Evolutionary conservation across 2,888 invertebrate species (phyloP).

Genomic region (Eupithecia dodoneata): DNA sequence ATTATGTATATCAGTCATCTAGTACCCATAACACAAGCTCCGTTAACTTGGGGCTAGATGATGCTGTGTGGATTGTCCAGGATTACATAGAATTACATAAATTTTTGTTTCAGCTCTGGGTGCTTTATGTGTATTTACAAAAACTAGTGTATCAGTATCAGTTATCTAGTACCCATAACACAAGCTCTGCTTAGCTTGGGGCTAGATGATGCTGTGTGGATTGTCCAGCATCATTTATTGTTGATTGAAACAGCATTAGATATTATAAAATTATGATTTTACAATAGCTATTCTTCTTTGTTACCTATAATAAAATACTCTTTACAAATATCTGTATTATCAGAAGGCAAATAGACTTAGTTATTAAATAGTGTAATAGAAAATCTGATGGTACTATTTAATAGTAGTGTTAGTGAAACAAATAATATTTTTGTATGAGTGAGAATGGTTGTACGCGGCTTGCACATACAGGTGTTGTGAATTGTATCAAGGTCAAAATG

Average conservation of each 20-base stretch:
- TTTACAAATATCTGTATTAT: background rate
- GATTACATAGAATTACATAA: too few species aligned
- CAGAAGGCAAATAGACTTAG: background rate
- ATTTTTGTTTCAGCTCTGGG: too few species aligned
- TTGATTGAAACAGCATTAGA: background rate
- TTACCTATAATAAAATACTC: background rate
- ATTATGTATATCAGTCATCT: too few species aligned
- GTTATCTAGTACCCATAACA: too few species aligned
- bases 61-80: too few species aligned
- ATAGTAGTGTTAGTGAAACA: conserved; percentile 20
- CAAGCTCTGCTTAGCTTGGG: too few species aligned
- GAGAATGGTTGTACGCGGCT: conserved; percentile 25
- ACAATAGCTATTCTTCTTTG: background rate
- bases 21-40: too few species aligned
- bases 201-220: too few species aligned
- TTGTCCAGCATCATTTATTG: background rate
- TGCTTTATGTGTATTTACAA: too few species aligned
- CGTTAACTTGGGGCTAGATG: too few species aligned
- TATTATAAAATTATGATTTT: background rate
- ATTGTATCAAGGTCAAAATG: background rate
- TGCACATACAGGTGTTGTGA: conserved; percentile 13
- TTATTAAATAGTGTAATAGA: background rate
- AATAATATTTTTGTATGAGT: conserved; percentile 29
- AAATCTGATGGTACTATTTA: conserved; percentile 19
- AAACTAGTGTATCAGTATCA: too few species aligned